Conservation (phyloP, 2,113 vertebrate genomes). For the Passer montanus region DNA sequence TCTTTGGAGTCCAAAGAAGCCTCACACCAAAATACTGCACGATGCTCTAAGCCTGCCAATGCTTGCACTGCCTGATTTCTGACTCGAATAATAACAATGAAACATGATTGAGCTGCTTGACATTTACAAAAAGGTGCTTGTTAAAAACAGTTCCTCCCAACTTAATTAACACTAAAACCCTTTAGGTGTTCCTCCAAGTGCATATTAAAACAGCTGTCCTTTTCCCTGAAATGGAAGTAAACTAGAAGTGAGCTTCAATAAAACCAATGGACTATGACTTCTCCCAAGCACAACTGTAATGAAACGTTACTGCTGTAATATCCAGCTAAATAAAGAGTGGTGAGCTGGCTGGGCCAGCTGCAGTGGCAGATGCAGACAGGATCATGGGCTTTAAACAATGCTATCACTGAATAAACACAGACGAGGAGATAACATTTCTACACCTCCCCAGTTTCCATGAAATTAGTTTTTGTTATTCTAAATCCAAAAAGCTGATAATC, state of each 20-base stretch:
- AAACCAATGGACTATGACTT: conserved; percentile 73
- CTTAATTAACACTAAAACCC: conserved; percentile 64
- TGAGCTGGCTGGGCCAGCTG: conserved; percentile 64
- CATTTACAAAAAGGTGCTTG: conserved; percentile 57
- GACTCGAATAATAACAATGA: not conserved
- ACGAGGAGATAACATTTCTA: conserved; percentile 12
- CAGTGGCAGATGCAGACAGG: conserved; percentile 60
- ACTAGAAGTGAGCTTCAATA: conserved; percentile 60
- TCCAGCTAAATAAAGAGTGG: conserved; percentile 68
- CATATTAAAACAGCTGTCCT: conserved; percentile 67
- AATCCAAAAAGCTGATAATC: conserved; percentile 38
- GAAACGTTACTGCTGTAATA: conserved; percentile 68
- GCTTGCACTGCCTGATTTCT: not conserved
- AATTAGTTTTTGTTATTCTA: conserved; percentile 46
- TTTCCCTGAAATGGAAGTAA: conserved; percentile 48
- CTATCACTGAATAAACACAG: conserved; percentile 53
- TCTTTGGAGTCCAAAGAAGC: not conserved
- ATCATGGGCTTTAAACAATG: conserved; percentile 46
- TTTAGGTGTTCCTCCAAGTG: conserved; percentile 51
- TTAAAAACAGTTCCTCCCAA: conserved; percentile 58
- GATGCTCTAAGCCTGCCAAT: not conserved
- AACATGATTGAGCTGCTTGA: conserved; percentile 20
- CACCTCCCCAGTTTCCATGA: conserved; percentile 49
- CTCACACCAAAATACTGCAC: rapidly evolving
- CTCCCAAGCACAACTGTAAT: conserved; percentile 55